Evolutionary conservation across 1,140 invertebrate species (phyloP).

Genomic region (Sitobion miscanthi): DNA sequence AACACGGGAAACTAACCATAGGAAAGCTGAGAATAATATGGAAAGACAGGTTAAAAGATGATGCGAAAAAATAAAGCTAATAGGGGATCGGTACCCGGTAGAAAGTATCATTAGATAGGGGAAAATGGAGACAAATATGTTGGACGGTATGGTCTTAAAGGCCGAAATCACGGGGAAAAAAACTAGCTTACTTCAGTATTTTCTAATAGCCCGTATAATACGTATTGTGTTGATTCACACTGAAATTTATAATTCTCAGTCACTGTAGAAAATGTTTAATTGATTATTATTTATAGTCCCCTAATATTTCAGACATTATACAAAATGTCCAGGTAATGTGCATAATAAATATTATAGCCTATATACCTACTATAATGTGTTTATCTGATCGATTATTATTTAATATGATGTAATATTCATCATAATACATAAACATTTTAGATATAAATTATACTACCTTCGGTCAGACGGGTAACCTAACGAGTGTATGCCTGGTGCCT

Average conservation of each 20-base stretch:
- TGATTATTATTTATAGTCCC: background rate
- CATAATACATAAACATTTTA: background rate
- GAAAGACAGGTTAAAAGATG: too few relatives aligned
- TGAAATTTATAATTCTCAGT: background rate
- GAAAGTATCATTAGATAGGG: too few relatives aligned
- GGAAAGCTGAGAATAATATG: too few relatives aligned
- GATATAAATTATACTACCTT: background rate
- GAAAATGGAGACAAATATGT: too few relatives aligned
- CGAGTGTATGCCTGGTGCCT: background rate
- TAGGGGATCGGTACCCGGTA: too few relatives aligned
- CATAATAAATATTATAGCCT: background rate
- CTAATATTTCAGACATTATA: background rate
- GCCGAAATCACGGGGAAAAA: background rate
- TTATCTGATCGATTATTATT: conserved; percentile 11
- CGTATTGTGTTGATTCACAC: background rate
- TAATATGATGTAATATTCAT: background rate
- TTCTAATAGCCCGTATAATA: too few relatives aligned
- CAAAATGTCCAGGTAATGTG: background rate
- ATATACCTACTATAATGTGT: background rate
- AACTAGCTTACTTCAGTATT: background rate
- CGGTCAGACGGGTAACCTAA: background rate
- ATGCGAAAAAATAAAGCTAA: too few relatives aligned
- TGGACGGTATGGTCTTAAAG: too few relatives aligned
- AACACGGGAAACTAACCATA: too few relatives aligned
- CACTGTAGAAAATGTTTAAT: background rate